These are phyloP conservation scores for Physocephala rufipes DNA, from an alignment of 2,888 invertebrate species.

Conservation along the genomic window DNA sequence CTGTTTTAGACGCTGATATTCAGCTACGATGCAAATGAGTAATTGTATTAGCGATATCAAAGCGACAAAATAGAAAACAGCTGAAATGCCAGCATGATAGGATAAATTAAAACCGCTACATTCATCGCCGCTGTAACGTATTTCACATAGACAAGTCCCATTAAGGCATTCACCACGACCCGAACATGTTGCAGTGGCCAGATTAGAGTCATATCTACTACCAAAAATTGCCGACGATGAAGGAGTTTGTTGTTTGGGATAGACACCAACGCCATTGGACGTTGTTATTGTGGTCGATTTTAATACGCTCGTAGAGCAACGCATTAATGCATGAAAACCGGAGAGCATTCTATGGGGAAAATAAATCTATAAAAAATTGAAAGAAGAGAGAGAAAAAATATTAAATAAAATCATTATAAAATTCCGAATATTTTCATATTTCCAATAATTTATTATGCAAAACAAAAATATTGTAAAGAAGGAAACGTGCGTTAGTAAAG, in stretches of 20 bases:
- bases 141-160: conserved; percentile 91
- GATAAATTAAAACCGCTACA: conserved; percentile 85
- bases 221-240: conserved; percentile 40
- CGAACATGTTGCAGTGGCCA: conserved; percentile 71
- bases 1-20: conserved; percentile 84
- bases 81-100: conserved; percentile 78
- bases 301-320: conserved; percentile 65
- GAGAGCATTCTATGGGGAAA: conserved; percentile 64
- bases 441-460: not conserved
- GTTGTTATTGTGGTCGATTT: conserved; percentile 51
- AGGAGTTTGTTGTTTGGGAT: not conserved
- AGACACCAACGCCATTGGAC: conserved; percentile 23
- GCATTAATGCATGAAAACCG: conserved; percentile 64
- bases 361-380: conserved; percentile 51
- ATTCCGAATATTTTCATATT: not conserved
- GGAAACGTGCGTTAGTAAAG: not conserved
- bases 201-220: conserved; percentile 46
- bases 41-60: conserved; percentile 86
- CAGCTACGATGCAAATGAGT: conserved; percentile 82
- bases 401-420: not conserved
- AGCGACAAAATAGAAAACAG: conserved; percentile 83
- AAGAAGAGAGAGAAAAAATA: not conserved
- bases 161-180: conserved; percentile 92
- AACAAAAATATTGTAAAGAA: not conserved
- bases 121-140: conserved; percentile 83